These are phyloP conservation scores for Paramormyrops kingsleyae DNA, from an alignment of 2,113 vertebrate genomes.

Conservation along the genomic window DNA sequence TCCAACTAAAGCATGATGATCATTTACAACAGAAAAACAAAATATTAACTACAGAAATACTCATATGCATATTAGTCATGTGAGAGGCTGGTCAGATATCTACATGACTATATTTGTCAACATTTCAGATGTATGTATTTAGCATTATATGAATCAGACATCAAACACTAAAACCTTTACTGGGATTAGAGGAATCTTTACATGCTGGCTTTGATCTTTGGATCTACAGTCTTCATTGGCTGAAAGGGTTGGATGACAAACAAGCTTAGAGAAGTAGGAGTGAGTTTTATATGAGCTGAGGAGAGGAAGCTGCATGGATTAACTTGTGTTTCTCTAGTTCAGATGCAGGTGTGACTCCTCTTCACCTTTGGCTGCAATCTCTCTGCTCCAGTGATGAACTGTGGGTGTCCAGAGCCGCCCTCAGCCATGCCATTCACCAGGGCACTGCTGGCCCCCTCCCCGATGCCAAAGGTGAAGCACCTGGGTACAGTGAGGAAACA, in stretches of 20 bases:
- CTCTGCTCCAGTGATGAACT: conserved; percentile 71
- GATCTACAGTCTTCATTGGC: too few relatives aligned
- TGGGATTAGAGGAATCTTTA: not conserved
- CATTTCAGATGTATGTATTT: not conserved
- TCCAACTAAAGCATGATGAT: not conserved
- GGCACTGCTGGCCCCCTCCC: too few relatives aligned
- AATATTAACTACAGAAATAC: not conserved
- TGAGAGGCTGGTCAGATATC: not conserved
- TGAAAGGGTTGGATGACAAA: not conserved
- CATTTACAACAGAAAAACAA: not conserved
- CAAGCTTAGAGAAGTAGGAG: not conserved
- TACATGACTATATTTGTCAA: not conserved
- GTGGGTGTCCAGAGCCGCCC: conserved; percentile 58
- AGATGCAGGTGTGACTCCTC: not conserved
- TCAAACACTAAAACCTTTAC: not conserved
- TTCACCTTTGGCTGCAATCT: conserved; percentile 75
- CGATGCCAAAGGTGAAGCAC: too few relatives aligned
- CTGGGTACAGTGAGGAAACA: too few relatives aligned
- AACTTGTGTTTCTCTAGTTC: not conserved
- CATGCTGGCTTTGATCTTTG: too few relatives aligned
- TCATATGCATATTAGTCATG: not conserved
- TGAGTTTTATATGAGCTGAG: not conserved
- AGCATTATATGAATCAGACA: not conserved
- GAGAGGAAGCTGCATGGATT: not conserved
- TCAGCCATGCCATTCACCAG: conserved; percentile 36